Evolutionary conservation across 1,140 invertebrate species (phyloP).

Genomic region (Temnothorax curvispinosus): DNA sequence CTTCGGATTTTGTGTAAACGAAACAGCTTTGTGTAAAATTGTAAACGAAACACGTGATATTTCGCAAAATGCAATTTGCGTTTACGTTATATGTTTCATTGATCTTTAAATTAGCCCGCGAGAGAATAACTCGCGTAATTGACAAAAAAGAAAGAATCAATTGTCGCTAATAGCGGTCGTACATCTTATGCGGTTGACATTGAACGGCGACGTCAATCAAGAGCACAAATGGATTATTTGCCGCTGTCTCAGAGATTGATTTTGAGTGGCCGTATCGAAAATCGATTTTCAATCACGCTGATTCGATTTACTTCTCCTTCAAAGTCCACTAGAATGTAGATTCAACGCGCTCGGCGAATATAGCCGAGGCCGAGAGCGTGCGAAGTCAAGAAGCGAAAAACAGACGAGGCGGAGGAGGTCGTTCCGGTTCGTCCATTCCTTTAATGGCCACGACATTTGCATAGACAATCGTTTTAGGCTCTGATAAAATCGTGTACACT

Average conservation of each 20-base stretch:
- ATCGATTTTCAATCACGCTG: constrained; percentile 56
- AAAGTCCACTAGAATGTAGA: constrained; percentile 59
- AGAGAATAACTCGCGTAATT: neutral
- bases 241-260: constrained; percentile 57
- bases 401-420: constrained; percentile 34
- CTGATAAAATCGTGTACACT: constrained; percentile 4
- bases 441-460: constrained; percentile 47
- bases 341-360: constrained; percentile 39
- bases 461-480: constrained; percentile 23
- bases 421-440: constrained; percentile 29
- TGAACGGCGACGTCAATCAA: constrained; percentile 50
- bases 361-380: neutral
- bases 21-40: constrained; percentile 21
- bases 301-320: constrained; percentile 57
- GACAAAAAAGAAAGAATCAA: constrained; percentile 3
- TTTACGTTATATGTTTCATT: neutral
- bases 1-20: constrained; percentile 20
- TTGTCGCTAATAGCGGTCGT: neutral
- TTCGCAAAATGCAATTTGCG: neutral
- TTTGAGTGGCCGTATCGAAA: constrained; percentile 56
- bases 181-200: constrained; percentile 40
- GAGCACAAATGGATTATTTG: constrained; percentile 58
- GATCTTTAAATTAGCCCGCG: neutral
- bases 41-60: neutral
- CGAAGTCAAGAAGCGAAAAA: constrained; percentile 55